Conservation (phyloP, 2,888 invertebrate species). For the Mythimna ferrago region DNA sequence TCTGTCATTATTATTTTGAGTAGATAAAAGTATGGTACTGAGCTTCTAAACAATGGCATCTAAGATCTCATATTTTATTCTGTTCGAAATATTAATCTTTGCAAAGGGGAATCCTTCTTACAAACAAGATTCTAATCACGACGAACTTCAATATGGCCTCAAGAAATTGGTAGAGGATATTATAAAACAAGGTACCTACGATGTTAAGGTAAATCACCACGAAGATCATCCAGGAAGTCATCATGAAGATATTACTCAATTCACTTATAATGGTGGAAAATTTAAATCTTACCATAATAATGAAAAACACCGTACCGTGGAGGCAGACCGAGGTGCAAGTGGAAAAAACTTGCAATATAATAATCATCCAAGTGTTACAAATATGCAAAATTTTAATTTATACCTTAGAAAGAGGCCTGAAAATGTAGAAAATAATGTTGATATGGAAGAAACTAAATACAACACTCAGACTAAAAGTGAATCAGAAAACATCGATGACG, state of each 20-base stretch:
- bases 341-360: constrained; percentile 1
- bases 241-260: constrained; percentile 48
- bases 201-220: constrained; percentile 52
- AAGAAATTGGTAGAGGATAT: constrained; percentile 37
- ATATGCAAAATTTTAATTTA: constrained; percentile 34
- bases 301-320: neutral
- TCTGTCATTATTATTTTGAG: constrained; percentile 43
- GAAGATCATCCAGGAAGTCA: constrained; percentile 48
- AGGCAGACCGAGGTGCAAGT: neutral
- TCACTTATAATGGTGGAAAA: constrained; percentile 15
- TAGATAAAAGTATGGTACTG: constrained; percentile 31
- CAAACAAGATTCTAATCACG: constrained; percentile 9
- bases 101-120: constrained; percentile 23
- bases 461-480: neutral
- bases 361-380: constrained; percentile 20
- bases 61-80: constrained; percentile 29
- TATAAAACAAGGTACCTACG: constrained; percentile 44
- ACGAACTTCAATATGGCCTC: constrained; percentile 23
- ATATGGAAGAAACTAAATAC: neutral
- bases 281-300: neutral
- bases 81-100: constrained; percentile 51
- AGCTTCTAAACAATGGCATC: constrained; percentile 40
- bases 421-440: neutral
- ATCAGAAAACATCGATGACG: constrained; percentile 3
- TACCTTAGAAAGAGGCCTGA: constrained; percentile 19